Percentiles rank a stretch among this genome's conserved stretches.
These are phyloP conservation scores for Pristionchus mayeri DNA, from an alignment of 2,888 invertebrate genomes.

Conservation along the genomic window DNA sequence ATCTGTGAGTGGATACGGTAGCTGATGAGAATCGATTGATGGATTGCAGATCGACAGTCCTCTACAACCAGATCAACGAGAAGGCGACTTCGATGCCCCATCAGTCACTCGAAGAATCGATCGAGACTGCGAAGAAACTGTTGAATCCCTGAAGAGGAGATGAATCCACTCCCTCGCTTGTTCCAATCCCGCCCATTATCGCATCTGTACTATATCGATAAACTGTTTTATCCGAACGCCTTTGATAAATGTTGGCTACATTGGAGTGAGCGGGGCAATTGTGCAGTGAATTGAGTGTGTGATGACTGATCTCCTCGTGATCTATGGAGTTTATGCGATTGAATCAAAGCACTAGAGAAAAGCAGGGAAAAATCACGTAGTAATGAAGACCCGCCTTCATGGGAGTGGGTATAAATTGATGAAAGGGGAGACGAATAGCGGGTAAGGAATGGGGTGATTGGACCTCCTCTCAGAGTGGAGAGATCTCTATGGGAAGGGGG, in stretches of 20 bases:
- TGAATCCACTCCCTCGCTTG: too few relatives aligned
- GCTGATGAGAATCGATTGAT: background rate
- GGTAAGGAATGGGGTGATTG: background rate
- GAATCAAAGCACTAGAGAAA: too few relatives aligned
- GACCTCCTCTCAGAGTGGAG: too few relatives aligned
- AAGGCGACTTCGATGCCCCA: background rate
- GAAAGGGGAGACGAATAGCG: background rate
- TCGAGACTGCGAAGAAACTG: constrained; percentile 1
- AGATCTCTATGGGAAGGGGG: background rate
- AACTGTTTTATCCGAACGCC: constrained; percentile 8
- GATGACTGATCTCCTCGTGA: too few relatives aligned
- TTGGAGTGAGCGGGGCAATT: too few relatives aligned
- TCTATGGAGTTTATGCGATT: too few relatives aligned
- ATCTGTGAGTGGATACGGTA: constrained; percentile 56
- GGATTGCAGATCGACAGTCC: constrained; percentile 43
- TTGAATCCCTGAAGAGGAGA: too few relatives aligned
- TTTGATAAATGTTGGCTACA: too few relatives aligned
- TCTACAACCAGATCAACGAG: constrained; percentile 34
- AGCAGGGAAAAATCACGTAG: too few relatives aligned
- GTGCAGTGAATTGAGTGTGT: too few relatives aligned
- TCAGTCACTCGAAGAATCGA: constrained; percentile 13
- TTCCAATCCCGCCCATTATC: too few relatives aligned
- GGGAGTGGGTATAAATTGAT: background rate
- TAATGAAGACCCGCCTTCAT: background rate
- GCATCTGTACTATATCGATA: background rate